Percentiles rank a stretch among this genome's conserved stretches.
Evolutionary conservation across 1,140 invertebrate genomes (phyloP).

Genomic region (Drosophila kohkoa): DNA sequence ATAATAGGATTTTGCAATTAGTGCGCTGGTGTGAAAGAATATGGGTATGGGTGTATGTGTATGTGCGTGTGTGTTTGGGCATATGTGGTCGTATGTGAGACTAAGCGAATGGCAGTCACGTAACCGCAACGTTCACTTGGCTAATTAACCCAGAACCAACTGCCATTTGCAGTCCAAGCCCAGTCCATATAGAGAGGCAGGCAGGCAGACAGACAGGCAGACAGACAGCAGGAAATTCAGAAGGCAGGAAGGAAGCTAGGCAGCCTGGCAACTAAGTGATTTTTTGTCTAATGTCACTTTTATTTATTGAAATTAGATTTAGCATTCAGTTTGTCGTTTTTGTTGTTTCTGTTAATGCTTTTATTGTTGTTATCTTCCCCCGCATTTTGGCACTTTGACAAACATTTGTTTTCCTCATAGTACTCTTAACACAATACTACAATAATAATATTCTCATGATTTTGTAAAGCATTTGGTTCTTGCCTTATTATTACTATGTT

Average conservation of each 20-base stretch:
- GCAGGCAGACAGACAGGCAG: slow-evolving; percentile 17
- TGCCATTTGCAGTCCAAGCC: slow-evolving; percentile 70
- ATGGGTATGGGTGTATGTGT: neutral
- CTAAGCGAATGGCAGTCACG: slow-evolving; percentile 54
- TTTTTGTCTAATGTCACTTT: slow-evolving; percentile 64
- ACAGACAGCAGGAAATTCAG: slow-evolving; percentile 24
- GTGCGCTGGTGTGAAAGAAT: slow-evolving; percentile 41
- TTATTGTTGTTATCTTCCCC: neutral
- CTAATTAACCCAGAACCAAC: slow-evolving; percentile 79
- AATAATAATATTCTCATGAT: neutral
- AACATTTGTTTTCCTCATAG: slow-evolving; percentile 2
- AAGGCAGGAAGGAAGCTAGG: slow-evolving; percentile 24
- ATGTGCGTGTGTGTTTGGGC: slow-evolving; percentile 1
- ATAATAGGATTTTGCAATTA: slow-evolving; percentile 84
- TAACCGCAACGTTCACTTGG: slow-evolving; percentile 75
- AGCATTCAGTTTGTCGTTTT: slow-evolving; percentile 49
- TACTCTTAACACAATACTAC: neutral
- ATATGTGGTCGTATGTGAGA: slow-evolving; percentile 2
- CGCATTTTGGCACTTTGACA: slow-evolving; percentile 32
- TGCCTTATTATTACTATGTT: neutral
- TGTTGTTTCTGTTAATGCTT: slow-evolving; percentile 34
- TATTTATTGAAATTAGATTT: slow-evolving; percentile 77
- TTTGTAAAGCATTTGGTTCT: neutral
- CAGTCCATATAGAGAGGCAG: slow-evolving; percentile 9
- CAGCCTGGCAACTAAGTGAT: slow-evolving; percentile 29